Conservation (phyloP, 2,888 invertebrate genomes). For the Taenaris catops region DNA sequence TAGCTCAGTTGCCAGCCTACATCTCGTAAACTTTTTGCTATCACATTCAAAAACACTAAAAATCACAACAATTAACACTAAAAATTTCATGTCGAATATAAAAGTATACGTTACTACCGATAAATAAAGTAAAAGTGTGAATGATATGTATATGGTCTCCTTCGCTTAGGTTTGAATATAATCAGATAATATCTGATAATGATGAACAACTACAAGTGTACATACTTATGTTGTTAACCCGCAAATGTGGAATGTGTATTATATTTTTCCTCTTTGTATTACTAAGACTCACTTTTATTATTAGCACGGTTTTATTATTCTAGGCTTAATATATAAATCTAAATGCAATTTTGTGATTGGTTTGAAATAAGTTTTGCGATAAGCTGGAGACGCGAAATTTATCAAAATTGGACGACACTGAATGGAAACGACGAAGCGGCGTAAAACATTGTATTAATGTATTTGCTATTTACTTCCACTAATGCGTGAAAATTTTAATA, state of each 20-base stretch:
- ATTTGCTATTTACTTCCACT: too few species aligned
- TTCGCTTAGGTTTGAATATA: slow-evolving; percentile 7
- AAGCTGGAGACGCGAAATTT: too few species aligned
- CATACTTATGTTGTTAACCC: slow-evolving; percentile 7
- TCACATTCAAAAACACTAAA: slow-evolving; percentile 21
- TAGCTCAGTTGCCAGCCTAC: slow-evolving; percentile 37
- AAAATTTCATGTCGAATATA: slow-evolving; percentile 16
- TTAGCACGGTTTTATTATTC: too few species aligned
- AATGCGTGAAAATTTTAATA: too few species aligned
- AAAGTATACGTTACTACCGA: slow-evolving; percentile 6
- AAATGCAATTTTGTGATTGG: too few species aligned
- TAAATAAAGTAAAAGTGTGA: neutral
- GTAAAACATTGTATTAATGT: too few species aligned
- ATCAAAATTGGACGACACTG: too few species aligned
- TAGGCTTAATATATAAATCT: too few species aligned
- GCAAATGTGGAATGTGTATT: slow-evolving; percentile 1
- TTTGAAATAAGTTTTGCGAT: too few species aligned
- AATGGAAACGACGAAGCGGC: too few species aligned
- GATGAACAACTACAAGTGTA: slow-evolving; percentile 2
- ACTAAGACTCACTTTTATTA: too few species aligned
- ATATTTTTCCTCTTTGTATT: slow-evolving; percentile 1
- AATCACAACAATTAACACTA: slow-evolving; percentile 13
- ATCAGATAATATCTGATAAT: slow-evolving; percentile 15
- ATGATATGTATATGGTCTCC: slow-evolving; percentile 2
- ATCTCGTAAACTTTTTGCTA: slow-evolving; percentile 41